Evolutionary conservation across 92 coral and sea anemone genomes (phyloP).

Genomic region (Zoanthus gigantus): DNA sequence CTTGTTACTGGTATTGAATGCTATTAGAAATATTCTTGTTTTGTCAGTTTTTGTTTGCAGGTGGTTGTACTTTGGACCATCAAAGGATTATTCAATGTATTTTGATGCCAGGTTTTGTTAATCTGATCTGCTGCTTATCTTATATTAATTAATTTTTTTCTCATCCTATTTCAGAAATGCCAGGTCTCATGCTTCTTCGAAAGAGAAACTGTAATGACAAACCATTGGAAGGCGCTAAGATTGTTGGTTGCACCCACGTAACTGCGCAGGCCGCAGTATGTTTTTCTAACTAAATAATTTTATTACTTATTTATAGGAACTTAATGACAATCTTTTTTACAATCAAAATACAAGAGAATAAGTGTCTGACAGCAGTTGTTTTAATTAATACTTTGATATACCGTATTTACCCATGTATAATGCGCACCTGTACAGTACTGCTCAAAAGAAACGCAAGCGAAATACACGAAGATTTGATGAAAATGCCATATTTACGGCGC

Average conservation of each 20-base stretch:
- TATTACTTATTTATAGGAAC: too few relatives aligned
- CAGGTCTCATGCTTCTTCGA: slow-evolving; percentile 96
- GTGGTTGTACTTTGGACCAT: neutral
- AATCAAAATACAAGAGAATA: too few relatives aligned
- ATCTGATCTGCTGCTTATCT: neutral
- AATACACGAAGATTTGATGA: too few relatives aligned
- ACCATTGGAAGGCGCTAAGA: slow-evolving; percentile 98
- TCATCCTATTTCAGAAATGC: slow-evolving; percentile 82
- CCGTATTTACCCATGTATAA: too few relatives aligned
- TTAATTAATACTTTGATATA: too few relatives aligned
- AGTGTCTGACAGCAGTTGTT: too few relatives aligned
- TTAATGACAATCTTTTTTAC: too few relatives aligned
- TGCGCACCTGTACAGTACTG: too few relatives aligned
- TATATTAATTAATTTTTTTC: neutral
- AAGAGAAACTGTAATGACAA: slow-evolving; percentile 98
- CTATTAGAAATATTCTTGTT: too few relatives aligned
- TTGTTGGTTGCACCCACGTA: slow-evolving; percentile 99
- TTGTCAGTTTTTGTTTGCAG: neutral
- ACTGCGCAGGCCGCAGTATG: slow-evolving; percentile 99
- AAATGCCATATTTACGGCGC: too few relatives aligned
- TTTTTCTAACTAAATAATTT: neutral
- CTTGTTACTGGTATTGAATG: too few relatives aligned
- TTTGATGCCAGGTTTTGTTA: neutral
- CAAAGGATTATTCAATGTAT: neutral
- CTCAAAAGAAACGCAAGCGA: too few relatives aligned